Conservation (phyloP, 2,888 invertebrate species). For the Apocheima hispidaria region DNA sequence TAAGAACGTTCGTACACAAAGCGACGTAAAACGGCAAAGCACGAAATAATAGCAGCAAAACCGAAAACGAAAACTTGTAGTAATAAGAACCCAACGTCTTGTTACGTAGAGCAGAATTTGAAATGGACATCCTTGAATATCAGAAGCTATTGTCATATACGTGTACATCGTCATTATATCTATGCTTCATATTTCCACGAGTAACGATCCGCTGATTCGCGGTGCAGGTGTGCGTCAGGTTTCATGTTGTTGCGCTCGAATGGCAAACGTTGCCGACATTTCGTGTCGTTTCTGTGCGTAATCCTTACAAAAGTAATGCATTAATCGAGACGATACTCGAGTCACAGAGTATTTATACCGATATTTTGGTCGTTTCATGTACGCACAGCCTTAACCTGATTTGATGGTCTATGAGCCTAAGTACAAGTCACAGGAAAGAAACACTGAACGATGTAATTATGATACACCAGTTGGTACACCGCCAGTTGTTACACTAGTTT, state of each 20-base stretch:
- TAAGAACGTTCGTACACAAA: constrained; percentile 34
- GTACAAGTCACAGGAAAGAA: constrained; percentile 51
- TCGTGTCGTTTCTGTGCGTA: background rate
- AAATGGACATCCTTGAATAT: no score
- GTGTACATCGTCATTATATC: no score
- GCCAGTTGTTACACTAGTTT: no score
- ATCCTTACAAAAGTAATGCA: background rate
- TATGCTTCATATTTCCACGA: no score
- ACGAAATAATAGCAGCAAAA: no score
- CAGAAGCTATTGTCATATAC: no score
- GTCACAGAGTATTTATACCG: background rate
- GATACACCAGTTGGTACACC: constrained; percentile 12
- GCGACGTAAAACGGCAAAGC: background rate
- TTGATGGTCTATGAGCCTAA: constrained; percentile 61
- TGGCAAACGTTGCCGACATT: background rate
- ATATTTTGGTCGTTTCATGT: background rate
- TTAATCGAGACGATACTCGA: no score
- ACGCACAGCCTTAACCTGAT: constrained; percentile 49
- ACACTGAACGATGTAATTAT: constrained; percentile 25
- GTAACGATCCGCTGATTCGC: no score
- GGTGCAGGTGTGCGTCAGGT: no score
- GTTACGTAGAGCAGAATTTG: no score
- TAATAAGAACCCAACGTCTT: no score
- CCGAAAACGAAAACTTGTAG: no score
- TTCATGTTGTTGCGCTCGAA: background rate